Base-by-base conservation (phyloP, 2,797 vertebrate species). In the Anabacerthia variegaticeps region DNA sequence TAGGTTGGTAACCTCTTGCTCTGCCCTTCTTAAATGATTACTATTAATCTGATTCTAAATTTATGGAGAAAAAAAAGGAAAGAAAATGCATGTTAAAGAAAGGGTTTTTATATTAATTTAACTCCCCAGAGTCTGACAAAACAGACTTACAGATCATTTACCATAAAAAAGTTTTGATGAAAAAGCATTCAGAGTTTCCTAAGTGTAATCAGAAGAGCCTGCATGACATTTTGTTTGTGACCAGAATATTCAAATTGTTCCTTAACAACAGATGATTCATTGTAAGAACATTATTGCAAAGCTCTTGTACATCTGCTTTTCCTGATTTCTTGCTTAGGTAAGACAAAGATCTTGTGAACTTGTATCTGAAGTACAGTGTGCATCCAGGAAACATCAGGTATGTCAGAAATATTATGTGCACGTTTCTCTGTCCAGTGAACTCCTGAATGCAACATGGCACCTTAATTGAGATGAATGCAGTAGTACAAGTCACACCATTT, bases 1-100 rank as follows among this genome's bases (percentile, higher is more conserved):
- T 10, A 99, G 96, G 78, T 75, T 97, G 71, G 85, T 94, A 14
- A 98, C 96, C 85, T 99, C 99, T 95, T 98, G 98, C 93, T 99
- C 99, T 3, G 99, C 98, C 87, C 99, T 98, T 75, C 98, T 97
- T 94, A 99, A 98, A 69, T 99, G 99, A 96, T 99, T 99, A 95
- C 98, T 98, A 77, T 99, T 99, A 95, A 99, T 99, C 97, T 99
- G 99, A 98, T 98, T 99, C 99, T 99, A 92, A 67, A 94, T 94
- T 94, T 34, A 94, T 36, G 74, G 10, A 11, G 17, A 30, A 30
- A 52, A 30, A 94, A 73, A 97, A 88, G 22, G 32, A 75, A 76
- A 72, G 3, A 58, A 94, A 26, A 95, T n/a, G 26, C 30, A 89
- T 17, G 34, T 30, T 51, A 34, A 67, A 17, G 51, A 83, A 89